Evolutionary conservation across 1,140 invertebrate species (phyloP), one percentile per base, ranked within the genome.

Genomic region (Tetramorium parvispinum): DNA sequence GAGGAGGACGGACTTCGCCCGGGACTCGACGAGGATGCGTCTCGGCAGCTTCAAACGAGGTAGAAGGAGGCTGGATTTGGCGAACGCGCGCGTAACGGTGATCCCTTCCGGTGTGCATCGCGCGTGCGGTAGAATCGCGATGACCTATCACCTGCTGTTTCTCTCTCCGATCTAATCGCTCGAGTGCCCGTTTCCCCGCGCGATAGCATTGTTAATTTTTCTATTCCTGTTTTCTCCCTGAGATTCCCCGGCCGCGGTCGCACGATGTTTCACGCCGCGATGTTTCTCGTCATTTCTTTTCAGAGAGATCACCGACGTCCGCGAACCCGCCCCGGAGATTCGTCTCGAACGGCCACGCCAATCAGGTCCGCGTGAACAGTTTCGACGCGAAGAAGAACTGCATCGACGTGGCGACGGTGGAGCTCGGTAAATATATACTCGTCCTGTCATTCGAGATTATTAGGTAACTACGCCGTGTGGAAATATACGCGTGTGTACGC

Each of bases 21-120:
- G 94, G 49, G 94, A 93, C 87, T 94, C 94, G 55, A 79, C 91
- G 68, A 94, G 93, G 90, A 94, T 93, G 93, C 92, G 93, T 16
- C 90, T 94, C 4, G 93, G 94, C 86, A 95, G 94, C 76, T 93
- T 95, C 55, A 94, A 94, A 87, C 88, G 94, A 95, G 95, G 95
- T 95, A 94, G 78, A 71, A n/a, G 21, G 21, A 0, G 18, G 0
- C 66, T 73, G 16, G 65, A 70, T 55, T 43, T 21, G 4, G 18
- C 40, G 11, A 3, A 3, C 4, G 1, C 40, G 0, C 40, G 65
- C 21, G 1, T 55, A 70, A 88, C 51, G 71, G 65, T 79, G 53
- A 83, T 59, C 43, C 27, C 40, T 65, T 85, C 81, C 66, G 51
- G 68, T 40, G 21, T 55, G 49, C 70, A 16, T 4, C n/a, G 59